phyloP scores from a whole-genome alignment of 2,797 vertebrate species.

The Podargus strigoides region DNA sequence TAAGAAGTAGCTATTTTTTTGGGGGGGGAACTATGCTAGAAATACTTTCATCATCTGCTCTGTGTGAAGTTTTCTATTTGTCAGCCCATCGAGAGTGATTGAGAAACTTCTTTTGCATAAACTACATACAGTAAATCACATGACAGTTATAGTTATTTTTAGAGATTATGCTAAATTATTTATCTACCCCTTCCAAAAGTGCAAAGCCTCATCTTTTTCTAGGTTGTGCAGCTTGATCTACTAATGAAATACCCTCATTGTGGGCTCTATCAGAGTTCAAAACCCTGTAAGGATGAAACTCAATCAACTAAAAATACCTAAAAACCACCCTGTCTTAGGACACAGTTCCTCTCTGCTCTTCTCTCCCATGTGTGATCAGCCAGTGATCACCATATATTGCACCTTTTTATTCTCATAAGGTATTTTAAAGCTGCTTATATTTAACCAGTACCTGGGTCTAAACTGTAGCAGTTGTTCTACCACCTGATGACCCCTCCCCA shows the following conservation, averaged over 20 bases:
- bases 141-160: background rate
- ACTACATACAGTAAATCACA: background rate
- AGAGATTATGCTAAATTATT: background rate
- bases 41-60: background rate
- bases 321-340: background rate
- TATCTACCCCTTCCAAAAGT: background rate
- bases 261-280: background rate
- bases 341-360: background rate
- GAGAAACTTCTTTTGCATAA: slow-evolving; percentile 11
- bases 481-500: too few relatives aligned
- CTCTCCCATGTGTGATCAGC: background rate
- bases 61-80: background rate
- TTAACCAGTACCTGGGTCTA: too few relatives aligned
- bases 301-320: background rate
- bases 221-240: background rate
- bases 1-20: background rate
- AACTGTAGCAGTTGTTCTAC: too few relatives aligned
- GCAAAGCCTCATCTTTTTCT: background rate
- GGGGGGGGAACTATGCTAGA: background rate
- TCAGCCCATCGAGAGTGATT: background rate
- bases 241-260: background rate
- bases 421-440: too few relatives aligned
- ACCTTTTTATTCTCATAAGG: background rate
- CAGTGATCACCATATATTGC: background rate
- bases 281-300: background rate